Conservation (phyloP, 2,888 invertebrate genomes). For the Diplazon laetatorius region DNA sequence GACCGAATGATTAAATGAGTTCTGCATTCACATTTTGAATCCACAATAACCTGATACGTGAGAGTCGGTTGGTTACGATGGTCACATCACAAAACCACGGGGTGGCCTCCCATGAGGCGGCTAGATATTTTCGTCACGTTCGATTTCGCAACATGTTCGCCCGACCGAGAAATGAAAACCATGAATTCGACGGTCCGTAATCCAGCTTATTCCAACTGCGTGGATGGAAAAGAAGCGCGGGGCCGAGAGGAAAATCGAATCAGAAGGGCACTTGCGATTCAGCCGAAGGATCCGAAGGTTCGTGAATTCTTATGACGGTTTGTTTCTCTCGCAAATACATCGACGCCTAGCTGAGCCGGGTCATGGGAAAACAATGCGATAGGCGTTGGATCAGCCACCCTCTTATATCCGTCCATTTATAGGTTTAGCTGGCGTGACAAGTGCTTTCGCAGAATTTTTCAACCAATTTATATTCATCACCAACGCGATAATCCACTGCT, state of each 20-base stretch:
- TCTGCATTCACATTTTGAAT: slow-evolving; percentile 5
- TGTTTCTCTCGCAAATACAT: slow-evolving; percentile 11
- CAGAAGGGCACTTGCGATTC: slow-evolving; percentile 45
- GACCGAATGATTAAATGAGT: slow-evolving; percentile 7
- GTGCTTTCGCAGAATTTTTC: background rate
- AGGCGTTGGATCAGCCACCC: background rate
- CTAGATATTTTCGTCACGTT: slow-evolving; percentile 73
- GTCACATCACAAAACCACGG: slow-evolving; percentile 19
- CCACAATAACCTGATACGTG: background rate
- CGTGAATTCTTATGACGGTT: background rate
- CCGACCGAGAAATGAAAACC: slow-evolving; percentile 74
- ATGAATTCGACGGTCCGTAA: slow-evolving; percentile 70
- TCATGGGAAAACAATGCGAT: background rate
- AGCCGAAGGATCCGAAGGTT: slow-evolving; percentile 10
- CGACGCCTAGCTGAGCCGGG: background rate
- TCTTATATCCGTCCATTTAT: background rate
- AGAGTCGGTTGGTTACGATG: background rate
- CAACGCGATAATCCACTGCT: background rate
- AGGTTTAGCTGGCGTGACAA: background rate
- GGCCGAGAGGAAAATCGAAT: slow-evolving; percentile 73
- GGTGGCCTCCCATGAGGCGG: slow-evolving; percentile 21
- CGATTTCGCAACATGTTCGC: slow-evolving; percentile 67
- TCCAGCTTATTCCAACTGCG: slow-evolving; percentile 4
- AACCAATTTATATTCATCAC: background rate
- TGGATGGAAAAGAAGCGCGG: no score